Evolutionary conservation across 2,113 vertebrate species (phyloP), one percentile per base, ranked within the genome.

Genomic region (Nerophis lumbriciformis): DNA sequence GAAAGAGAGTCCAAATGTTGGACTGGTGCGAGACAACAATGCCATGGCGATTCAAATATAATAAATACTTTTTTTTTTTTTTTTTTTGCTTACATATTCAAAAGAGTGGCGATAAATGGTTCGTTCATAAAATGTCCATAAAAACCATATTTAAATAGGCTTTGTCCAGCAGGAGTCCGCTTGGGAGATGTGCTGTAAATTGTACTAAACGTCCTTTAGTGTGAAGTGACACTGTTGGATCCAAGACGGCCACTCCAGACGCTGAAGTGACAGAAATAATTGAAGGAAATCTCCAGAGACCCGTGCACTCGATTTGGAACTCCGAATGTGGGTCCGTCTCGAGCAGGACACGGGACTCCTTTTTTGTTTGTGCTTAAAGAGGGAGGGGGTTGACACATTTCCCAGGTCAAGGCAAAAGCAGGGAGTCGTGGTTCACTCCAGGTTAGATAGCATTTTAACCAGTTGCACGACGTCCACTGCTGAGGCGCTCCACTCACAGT

Each of bases 401-500:
- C 57, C 64, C 70, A 58, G 35, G 47, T 39, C 48, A 44, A 9
- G 36, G 39, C 8, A 56, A 65, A 71, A 61, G 56, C 58, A 50
- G 53, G 75, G 19, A 61, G 35, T 74, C 39, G 68, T 44, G 8
- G 3, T 44, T 8, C 42, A 44, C 10, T 10, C 11, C 42, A 44
- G 11, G 11, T 42, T 42, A 8, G 38, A 42, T 6, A 42, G 7
- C 39, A 42, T 42, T 57, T 2, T 35, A 60, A n/a, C n/a, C n/a
- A n/a, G n/a, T n/a, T n/a, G n/a, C n/a, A 42, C 39, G 68, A 38
- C 75, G 82, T 77, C 65, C 79, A 71, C 72, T 66, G 54, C 28
- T 39, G 47, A 59, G 39, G 61, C 71, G 60, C 65, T 63, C 16
- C 8, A 48, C 85, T 85, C 81, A 86, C 83, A 87, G 83, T 83